phyloP scores from a whole-genome alignment of 2,888 invertebrate genomes.

The Argyra leucocephala region DNA sequence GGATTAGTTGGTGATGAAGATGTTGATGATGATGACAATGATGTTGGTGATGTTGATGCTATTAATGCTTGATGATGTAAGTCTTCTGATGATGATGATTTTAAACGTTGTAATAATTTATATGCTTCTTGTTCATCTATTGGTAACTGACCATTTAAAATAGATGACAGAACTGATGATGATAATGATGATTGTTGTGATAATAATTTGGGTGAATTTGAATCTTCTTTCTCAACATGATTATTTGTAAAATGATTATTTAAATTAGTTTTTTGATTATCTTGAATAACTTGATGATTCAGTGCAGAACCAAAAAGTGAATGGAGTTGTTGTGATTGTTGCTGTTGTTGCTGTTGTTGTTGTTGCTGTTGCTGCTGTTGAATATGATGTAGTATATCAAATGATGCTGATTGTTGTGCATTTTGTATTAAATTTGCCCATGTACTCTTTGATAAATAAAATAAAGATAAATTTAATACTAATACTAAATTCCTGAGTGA shows the following conservation, averaged over 20 bases:
- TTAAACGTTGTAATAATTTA: slow-evolving; percentile 1
- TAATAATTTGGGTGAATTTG: not conserved
- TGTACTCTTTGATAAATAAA: not conserved
- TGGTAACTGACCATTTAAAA: not conserved
- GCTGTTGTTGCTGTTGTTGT: not conserved
- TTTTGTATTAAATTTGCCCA: not conserved
- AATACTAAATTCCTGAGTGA: not conserved
- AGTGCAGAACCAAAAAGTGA: too few relatives aligned
- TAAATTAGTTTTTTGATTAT: not conserved
- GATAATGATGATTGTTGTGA: not conserved
- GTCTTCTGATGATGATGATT: not conserved
- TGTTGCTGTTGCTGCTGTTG: not conserved
- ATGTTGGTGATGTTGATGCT: not conserved
- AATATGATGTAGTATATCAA: not conserved
- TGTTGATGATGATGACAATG: not conserved
- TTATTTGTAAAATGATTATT: not conserved
- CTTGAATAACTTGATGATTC: not conserved
- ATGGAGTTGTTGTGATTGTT: not conserved
- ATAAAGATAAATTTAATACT: not conserved
- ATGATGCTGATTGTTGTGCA: not conserved
- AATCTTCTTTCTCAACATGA: not conserved
- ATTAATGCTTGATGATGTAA: not conserved
- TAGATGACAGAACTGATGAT: not conserved
- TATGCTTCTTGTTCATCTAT: not conserved
- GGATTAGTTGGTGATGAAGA: not conserved